These are phyloP conservation scores for Philonicus albiceps DNA, from an alignment of 2,888 invertebrate genomes.

Conservation along the genomic window DNA sequence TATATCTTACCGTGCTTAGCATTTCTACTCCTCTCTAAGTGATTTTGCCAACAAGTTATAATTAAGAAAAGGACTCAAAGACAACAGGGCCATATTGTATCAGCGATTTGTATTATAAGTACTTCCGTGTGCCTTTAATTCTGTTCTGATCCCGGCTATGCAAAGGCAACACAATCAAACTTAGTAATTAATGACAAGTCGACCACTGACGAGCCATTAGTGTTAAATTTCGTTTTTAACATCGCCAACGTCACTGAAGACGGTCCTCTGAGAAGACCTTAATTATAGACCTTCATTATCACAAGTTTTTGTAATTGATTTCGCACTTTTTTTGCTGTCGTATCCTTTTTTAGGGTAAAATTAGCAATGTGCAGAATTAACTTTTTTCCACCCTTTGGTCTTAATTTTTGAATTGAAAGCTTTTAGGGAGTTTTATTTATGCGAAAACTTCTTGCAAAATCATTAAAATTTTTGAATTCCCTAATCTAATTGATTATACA, in stretches of 20 bases:
- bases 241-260: not conserved
- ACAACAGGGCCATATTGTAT: not conserved
- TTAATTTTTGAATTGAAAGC: not conserved
- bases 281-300: conserved; percentile 34
- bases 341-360: not conserved
- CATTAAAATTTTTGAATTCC: too few relatives aligned
- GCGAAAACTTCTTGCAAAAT: too few relatives aligned
- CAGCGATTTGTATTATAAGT: conserved; percentile 2
- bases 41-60: conserved; percentile 28
- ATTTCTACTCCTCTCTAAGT: not conserved
- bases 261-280: not conserved
- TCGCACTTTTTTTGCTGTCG: conserved; percentile 1
- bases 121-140: not conserved
- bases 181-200: conserved; percentile 14
- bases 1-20: not conserved
- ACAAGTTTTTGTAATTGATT: conserved; percentile 26
- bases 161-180: conserved; percentile 26
- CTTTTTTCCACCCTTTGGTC: not conserved
- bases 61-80: not conserved
- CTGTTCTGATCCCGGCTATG: conserved; percentile 7
- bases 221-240: conserved; percentile 19
- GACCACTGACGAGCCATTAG: conserved; percentile 29
- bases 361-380: not conserved
- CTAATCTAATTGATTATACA: too few relatives aligned
- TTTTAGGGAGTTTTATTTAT: not conserved